Base-by-base conservation (phyloP, 2,888 invertebrate species). In the Chelonus formosanus region DNA sequence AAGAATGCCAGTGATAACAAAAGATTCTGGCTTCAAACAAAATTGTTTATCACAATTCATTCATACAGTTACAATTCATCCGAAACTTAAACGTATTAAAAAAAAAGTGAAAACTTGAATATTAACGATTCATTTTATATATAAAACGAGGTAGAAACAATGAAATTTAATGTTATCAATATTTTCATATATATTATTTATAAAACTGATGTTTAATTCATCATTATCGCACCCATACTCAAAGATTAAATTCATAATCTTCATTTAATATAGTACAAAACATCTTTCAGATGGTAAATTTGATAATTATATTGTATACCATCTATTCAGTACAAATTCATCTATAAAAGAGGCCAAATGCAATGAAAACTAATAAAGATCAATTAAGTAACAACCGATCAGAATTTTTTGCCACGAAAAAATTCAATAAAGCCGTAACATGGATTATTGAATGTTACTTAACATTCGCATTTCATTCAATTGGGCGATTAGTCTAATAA, bases 91-190 rank as follows among this genome's bases (percentile, higher is more conserved):
- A 45, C 32, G 32, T 36, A 55, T 48, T 40, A 47, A 55, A 40
- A 55, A 55, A 44, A 61, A 56, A 53, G 40, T 3, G 48, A 47
- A 62, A 58, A 61, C 53, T 52, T 52, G 59, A 68, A 68, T 68
- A 64, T 54, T 67, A 70, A 70, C 63, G 68, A 58, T 40, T 70
- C 57, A 67, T 67, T 66, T 59, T 52, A 31, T 43, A 43, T 61
- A 61, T 53, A 67, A 69, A 71, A 70, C 70, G 71, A 71, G 70
- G 71, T 71, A 70, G 71, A 68, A 71, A 68, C 68, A 44, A 71
- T 71, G 67, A 69, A 67, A 67, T 69, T 61, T 34, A 61, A 61
- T 61, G 53, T 59, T 35, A 59, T 4, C 36, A 43, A 52, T 60
- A 52, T 60, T n/a, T 48, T 20, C 10, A 52, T 52, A 52, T 5